phyloP scores from a whole-genome alignment of 2,888 invertebrate genomes.

The Apodemia hepburni region DNA sequence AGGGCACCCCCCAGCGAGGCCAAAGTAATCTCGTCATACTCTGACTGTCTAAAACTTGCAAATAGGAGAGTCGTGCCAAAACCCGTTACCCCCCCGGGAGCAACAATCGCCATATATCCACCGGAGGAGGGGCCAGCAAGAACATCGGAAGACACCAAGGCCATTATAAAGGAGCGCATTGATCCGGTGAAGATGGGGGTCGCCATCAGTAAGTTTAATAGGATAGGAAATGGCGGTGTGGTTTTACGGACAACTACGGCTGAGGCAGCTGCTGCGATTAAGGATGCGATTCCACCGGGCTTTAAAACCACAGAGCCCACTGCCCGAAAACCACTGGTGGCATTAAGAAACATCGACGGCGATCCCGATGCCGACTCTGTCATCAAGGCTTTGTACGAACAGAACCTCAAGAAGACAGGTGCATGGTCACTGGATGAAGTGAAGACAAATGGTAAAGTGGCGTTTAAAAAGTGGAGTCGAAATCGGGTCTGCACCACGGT shows the following conservation, averaged over 20 bases:
- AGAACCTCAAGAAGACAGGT: background rate
- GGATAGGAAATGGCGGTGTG: background rate
- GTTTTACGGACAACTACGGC: background rate
- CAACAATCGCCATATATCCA: no score
- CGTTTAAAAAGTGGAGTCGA: background rate
- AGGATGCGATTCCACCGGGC: background rate
- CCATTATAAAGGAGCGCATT: no score
- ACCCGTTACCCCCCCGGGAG: no score
- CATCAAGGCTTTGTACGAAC: background rate
- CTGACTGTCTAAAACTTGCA: no score
- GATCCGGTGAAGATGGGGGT: background rate
- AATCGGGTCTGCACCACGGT: background rate
- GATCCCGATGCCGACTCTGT: background rate
- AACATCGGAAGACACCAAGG: no score
- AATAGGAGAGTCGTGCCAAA: no score
- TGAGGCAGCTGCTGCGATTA: background rate
- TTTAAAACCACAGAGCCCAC: background rate
- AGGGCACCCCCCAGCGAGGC: no score
- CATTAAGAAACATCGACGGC: background rate
- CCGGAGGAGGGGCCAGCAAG: no score
- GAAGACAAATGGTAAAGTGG: background rate
- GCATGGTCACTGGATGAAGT: background rate
- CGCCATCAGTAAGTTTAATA: background rate
- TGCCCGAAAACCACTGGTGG: background rate
- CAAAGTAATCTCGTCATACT: no score